Evolutionary conservation across 2,113 vertebrate genomes (phyloP), one percentile per base, ranked within the genome.

Genomic region (Elanus axillaris): DNA sequence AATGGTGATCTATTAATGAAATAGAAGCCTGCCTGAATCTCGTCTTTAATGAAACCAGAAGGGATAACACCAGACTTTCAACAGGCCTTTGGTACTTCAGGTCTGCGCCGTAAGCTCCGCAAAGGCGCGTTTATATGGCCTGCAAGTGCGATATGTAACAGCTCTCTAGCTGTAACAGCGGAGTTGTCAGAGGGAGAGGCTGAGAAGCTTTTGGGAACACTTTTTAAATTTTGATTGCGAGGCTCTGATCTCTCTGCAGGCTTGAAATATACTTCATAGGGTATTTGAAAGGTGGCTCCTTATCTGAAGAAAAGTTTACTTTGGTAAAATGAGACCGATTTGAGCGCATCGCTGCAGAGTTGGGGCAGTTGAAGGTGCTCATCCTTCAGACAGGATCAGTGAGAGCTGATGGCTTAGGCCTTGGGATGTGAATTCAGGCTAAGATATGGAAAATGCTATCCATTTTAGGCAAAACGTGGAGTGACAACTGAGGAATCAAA

Each of bases 51-150:
- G 63, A 40, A 69, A 27, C 5, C 67, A 14, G 40, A 18, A 45
- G 20, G 42, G 63, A 7, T 86, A 36, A 47, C 27, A 16, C 11
- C n/a, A 67, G 69, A 34, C 16, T 34, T 55, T 32, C 29, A 32
- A 0, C 22, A 25, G 53, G 47, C 26, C 47, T 42, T 60, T 64
- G 58, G 43, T 34, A 3, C 45, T 23, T 66, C 52, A 55, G 42
- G 4, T 50, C 58, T 27, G 15, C 0, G 1, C 43, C 10, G 1
- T 29, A 7, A 43, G 27, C 42, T 31, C 52, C 13, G 3, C 45
- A 53, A 43, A 85, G 42, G 15, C 50, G 15, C 31, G 0, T 45
- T 38, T 43, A 12, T 27, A 6, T 2, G 2, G 17, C 29, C 50
- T 50, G 23, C 19, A 45, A 31, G 12, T 16, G 17, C 22, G 3